Evolutionary conservation across 2,888 invertebrate genomes (phyloP), one percentile per base, ranked within the genome.

Genomic region (Beris chalybata): DNA sequence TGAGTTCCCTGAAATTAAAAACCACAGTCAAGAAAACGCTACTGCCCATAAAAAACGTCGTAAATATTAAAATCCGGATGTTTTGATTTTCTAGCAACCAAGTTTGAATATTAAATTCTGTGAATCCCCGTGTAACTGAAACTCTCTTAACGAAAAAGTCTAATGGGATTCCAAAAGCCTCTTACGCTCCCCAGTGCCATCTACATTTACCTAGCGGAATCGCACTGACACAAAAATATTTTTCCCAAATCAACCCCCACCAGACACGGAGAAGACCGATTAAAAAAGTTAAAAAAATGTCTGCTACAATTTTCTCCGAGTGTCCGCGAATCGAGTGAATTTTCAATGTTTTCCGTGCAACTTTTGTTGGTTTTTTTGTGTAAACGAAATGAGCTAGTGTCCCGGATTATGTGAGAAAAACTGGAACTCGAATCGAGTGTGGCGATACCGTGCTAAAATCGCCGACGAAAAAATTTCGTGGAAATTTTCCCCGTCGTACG

Each of bases 281-380:
- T 50, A 61, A 48, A 53, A 67, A 56, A 56, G 44, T 38, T 5
- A 57, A 64, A 67, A 67, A 67, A 64, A 67, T 67, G 67, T 67
- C 67, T 53, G 64, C 67, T 58, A 32, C 30, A 50, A 38, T 61
- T 31, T 58, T 64, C 48, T 56, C 30, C 56, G 63, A 15, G 47
- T 63, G 4, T 38, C 63, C 47, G n/a, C 47, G 50, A 47, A 52
- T 15, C 56, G n/a, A 43, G 55, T 45, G 38, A 43, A 38, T 48
- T 50, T 55, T 52, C 54, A 53, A 64, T 64, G 47, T 55, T 31
- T 47, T 55, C 30, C 22, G 29, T 47, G 48, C 30, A 47, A 47
- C 47, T 48, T 47, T 22, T 15, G 11, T 54, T 55, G 15, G 31
- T 31, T 38, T 38, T n/a, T 31, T 64, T 44, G 45, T 55, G 48